Evolutionary conservation across 2,888 invertebrate species (phyloP), one percentile per base, ranked within the genome.

Genomic region (Limnephilus lunatus): DNA sequence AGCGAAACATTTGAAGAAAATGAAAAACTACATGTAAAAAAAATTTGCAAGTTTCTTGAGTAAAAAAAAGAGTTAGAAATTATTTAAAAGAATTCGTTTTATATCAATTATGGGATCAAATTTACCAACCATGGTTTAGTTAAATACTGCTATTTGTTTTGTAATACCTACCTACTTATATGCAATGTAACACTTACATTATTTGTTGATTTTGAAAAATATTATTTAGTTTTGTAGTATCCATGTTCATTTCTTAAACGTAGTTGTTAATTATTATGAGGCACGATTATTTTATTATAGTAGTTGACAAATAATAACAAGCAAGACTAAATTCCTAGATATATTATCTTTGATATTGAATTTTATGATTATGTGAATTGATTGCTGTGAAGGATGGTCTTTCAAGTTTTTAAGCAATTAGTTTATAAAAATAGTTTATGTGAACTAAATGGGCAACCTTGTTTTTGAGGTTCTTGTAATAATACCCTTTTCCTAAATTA

Each of bases 51-150:
- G 68, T 68, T 68, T 68, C n/a, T 9, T n/a, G n/a, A 68, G 68
- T 68, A 35, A 31, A 85, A 85, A 39, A 39, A 39, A 85, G 14
- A 48, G 25, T 68, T 68, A 68, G 68, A 39, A 85, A 87, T 87
- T 48, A 86, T 87, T 87, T 31, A 19, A 87, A 86, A 48, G 30
- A 86, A 48, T 80, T 80, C n/a, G 35, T 89, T 80, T 85, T 85
- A 39, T 89, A 89, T 80, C 88, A 89, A 89, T 68, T 80, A 89
- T 80, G 88, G 88, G 88, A 89, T 89, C 88, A 89, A 89, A 11
- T 89, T 81, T 83, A 30, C 32, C n/a, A 86, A 86, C 86, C 86
- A 86, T 86, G 31, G 32, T 83, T 83, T 32, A 83, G 32, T 83
- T 83, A 39, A 83, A 68, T 68, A 68, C 68, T 68, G 68, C 68